phyloP scores from a whole-genome alignment of 2,888 invertebrate genomes.

The Hesperia comma region DNA sequence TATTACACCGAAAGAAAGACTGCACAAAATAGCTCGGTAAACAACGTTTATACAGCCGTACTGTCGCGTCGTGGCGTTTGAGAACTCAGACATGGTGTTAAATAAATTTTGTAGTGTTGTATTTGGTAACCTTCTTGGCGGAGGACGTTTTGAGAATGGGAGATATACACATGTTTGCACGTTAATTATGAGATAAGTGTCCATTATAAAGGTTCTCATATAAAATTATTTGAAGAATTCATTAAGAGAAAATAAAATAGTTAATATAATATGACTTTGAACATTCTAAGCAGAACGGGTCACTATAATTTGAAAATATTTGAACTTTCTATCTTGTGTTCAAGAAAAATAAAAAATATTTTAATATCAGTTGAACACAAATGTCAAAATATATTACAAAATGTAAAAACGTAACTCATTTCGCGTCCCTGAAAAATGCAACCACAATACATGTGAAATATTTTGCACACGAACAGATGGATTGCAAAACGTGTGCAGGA shows the following conservation, averaged over 20 bases:
- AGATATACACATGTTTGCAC: too few relatives aligned
- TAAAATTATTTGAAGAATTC: too few relatives aligned
- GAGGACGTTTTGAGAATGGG: background rate
- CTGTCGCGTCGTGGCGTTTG: background rate
- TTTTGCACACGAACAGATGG: slow-evolving; percentile 19
- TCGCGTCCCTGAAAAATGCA: background rate
- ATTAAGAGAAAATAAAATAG: too few relatives aligned
- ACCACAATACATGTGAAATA: slow-evolving; percentile 7
- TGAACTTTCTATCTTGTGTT: too few relatives aligned
- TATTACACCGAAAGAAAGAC: background rate
- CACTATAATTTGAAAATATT: too few relatives aligned
- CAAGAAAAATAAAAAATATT: background rate
- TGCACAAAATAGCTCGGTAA: background rate
- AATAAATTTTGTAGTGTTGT: too few relatives aligned
- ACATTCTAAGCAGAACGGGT: too few relatives aligned
- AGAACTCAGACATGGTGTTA: background rate
- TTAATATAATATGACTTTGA: too few relatives aligned
- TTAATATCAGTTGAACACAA: background rate
- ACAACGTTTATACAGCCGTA: background rate
- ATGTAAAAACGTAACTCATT: background rate
- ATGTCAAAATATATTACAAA: slow-evolving; percentile 2
- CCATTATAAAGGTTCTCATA: too few relatives aligned
- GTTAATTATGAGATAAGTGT: too few relatives aligned
- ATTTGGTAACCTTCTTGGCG: background rate
- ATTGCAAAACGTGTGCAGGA: slow-evolving; percentile 24